Conservation (phyloP, 2,888 invertebrate species). For the Polylopha cassiicola region DNA sequence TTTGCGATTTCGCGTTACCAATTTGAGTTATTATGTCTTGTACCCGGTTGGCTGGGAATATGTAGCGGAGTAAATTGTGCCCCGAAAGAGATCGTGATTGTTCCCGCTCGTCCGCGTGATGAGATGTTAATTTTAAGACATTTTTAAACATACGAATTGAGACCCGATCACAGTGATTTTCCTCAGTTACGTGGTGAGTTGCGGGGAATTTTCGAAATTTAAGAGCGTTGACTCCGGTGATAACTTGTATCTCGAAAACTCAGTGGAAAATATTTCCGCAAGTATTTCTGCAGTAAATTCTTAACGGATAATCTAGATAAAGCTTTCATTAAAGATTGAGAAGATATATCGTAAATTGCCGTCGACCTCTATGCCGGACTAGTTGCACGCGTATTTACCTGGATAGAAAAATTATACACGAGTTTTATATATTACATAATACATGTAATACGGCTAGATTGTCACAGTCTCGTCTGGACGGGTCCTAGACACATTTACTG, state of each 20-base stretch:
- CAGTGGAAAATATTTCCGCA: too few species aligned
- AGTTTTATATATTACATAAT: slow-evolving; percentile 22
- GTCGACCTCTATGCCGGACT: slow-evolving; percentile 16
- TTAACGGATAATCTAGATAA: too few species aligned
- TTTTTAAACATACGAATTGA: slow-evolving; percentile 15
- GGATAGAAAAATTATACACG: slow-evolving; percentile 21
- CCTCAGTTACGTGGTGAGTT: slow-evolving; percentile 19
- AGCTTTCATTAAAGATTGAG: too few species aligned
- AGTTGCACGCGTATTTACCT: slow-evolving; percentile 12
- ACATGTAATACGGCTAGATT: slow-evolving; percentile 19
- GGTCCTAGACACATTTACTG: slow-evolving; percentile 55
- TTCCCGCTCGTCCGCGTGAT: slow-evolving; percentile 50
- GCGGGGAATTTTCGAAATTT: slow-evolving; percentile 20
- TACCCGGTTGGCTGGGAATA: slow-evolving; percentile 47
- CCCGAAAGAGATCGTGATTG: slow-evolving; percentile 46
- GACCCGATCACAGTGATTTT: slow-evolving; percentile 18
- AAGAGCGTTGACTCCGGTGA: too few species aligned
- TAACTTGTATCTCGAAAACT: too few species aligned
- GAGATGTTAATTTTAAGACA: slow-evolving; percentile 54
- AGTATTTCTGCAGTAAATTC: too few species aligned
- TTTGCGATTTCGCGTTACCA: slow-evolving; percentile 64
- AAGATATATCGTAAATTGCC: too few species aligned
- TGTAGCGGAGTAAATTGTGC: slow-evolving; percentile 55
- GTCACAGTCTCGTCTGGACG: slow-evolving; percentile 45
- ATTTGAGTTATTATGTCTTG: slow-evolving; percentile 62